Base-by-base conservation (phyloP, 64 coral and sea anemone species). In the Montipora sp. region DNA sequence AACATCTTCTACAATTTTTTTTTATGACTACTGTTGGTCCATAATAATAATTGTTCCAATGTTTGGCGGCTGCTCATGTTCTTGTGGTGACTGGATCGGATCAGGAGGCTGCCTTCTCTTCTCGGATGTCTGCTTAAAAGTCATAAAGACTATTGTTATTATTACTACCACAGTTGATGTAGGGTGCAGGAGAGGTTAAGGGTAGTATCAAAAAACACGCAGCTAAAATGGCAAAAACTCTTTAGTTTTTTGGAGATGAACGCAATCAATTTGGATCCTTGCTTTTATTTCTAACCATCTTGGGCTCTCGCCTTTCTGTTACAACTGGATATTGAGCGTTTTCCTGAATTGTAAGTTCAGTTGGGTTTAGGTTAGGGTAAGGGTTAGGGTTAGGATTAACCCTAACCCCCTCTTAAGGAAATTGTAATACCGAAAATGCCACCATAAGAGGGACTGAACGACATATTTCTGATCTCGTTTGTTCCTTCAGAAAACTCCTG, bases 51-150 rank as follows among this genome's bases (percentile, higher is more conserved):
- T 11, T 50, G 82, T 51, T 66, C 61, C 82, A 50, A 11, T 85
- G 48, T 9, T 49, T 36, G 36, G 19, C 20, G 60, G 68, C 61
- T 4, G 44, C 65, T 46, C 10, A 2, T 18, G 63, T 85, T 3
- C 15, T 23, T 1, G 6, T 73, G 82, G 65, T 67, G 10, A 61
- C 60, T 63, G 60, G 60, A 63, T 63, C 14, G 43, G 63, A 47
- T 85, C 82, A 85, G 43, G 82, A 71, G 1, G 82, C 82, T 22
- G 82, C 82, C 47, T 85, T 85, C 63, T 85, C 82, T 16, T 71
- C 65, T 49, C 66, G 61, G 65, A 85, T 85, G 82, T 85, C 82
- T 85, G 65, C 46, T 85, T 70, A 85, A 85, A 85, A 72, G 61
- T 46, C 82, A 85, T 46, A 85, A 85, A 85, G 46, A 85, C 82